Base-by-base conservation (phyloP, 2,113 vertebrate genomes). In the Nesoenas mayeri region DNA sequence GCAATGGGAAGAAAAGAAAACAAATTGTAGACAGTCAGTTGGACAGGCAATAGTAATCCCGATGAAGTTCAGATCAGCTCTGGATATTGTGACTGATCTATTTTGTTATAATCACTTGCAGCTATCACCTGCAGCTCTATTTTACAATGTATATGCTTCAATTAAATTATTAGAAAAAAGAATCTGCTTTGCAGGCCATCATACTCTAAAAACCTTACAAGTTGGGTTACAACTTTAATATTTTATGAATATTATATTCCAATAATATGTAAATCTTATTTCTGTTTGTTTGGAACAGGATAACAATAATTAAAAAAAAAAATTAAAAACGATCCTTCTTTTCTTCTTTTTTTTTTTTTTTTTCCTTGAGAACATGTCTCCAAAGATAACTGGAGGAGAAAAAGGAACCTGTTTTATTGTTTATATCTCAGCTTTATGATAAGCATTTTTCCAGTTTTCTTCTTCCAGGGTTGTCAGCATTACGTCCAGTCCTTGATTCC, bases 261-360 rank as follows among this genome's bases (percentile, higher is more conserved):
- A 57, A 42, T 42, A 26, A 1, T 53, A 53, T 31, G 17, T 32
- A 48, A 2, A 40, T 47, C 42, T 73, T 81, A 36, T 38, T 73
- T 12, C 20, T 69, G 15, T 4, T 5, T 64, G 12, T 73, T 88
- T 78, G 4, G 5, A 72, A 67, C 15, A 1, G 0, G 4, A 31
- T 22, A 32, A 61, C 3, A 42, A 38, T 12, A 48, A 47, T 34
- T 7, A 1, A 25, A 38, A 50, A 53, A 29, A 47, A n/a, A 62
- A 2, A 8, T n/a, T n/a, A 25, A 34, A 72, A n/a, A 67, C 80
- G 34, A 2, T 2, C 1, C 4, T 2, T 19, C 31, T 47, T 40
- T 40, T 40, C 5, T 40, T 40, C 11, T 40, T 11, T 40, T 13
- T 40, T 40, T 40, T 40, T 40, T 40, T 40, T 40, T 40, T 40